A percentile compares a stretch with the other conserved stretches of the same genome.
Conservation (phyloP, 1,140 invertebrate genomes). For the Subanguina moxae region DNA sequence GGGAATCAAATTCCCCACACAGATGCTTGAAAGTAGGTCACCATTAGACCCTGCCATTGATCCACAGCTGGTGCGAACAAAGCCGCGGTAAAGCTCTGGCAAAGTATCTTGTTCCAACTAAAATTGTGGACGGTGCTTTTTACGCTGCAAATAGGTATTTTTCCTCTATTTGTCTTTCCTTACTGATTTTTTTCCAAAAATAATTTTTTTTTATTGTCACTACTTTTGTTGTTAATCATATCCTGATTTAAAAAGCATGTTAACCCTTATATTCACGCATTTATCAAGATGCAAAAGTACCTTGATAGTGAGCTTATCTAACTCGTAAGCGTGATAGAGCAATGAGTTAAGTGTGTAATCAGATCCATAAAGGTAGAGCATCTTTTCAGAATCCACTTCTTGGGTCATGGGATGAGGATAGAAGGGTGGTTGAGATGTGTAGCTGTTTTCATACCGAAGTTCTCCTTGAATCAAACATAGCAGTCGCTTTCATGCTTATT, state of each 20-base stretch:
- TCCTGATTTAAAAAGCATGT: slow-evolving; percentile 12
- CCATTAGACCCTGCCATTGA: slow-evolving; percentile 16
- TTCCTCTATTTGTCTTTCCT: too few relatives aligned
- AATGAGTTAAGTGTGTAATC: slow-evolving; percentile 58
- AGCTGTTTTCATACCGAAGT: slow-evolving; percentile 42
- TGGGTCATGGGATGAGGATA: slow-evolving; percentile 44
- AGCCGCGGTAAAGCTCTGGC: slow-evolving; percentile 48
- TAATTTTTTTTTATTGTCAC: too few relatives aligned
- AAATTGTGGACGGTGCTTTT: slow-evolving; percentile 27
- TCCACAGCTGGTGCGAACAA: slow-evolving; percentile 51
- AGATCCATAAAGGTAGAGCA: slow-evolving; percentile 58
- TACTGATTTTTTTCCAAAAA: too few relatives aligned
- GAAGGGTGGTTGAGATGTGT: slow-evolving; percentile 36
- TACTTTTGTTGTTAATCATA: too few relatives aligned
- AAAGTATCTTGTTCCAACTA: slow-evolving; percentile 48
- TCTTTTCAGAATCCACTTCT: slow-evolving; percentile 49
- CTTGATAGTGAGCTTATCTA: slow-evolving; percentile 49
- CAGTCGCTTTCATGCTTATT: neutral
- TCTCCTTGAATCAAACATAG: slow-evolving; percentile 48
- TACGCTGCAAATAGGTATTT: too few relatives aligned
- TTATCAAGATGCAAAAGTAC: slow-evolving; percentile 39
- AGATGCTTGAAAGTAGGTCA: slow-evolving; percentile 47
- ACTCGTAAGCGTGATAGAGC: slow-evolving; percentile 56
- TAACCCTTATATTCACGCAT: neutral
- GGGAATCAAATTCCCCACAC: slow-evolving; percentile 55